A percentile compares a stretch with the other conserved stretches of the same genome.
Conservation (phyloP, 2,888 invertebrate species). For the Dryococelus australis region DNA sequence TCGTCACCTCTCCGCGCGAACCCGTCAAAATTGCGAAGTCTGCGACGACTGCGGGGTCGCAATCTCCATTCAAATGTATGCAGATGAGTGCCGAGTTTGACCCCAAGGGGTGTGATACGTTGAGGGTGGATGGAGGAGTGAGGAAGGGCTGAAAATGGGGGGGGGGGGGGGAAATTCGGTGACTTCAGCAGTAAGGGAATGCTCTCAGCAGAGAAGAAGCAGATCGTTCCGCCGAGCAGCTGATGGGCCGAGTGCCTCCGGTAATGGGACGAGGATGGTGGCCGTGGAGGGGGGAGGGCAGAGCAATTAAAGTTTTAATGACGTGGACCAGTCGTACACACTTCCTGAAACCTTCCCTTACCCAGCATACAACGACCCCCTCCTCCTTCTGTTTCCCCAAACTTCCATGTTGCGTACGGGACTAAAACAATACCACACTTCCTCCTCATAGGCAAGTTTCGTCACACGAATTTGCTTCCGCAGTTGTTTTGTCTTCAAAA, state of each 20-base stretch:
- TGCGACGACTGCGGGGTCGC: not conserved
- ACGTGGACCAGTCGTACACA: constrained; percentile 9
- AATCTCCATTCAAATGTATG: constrained; percentile 28
- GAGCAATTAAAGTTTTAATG: constrained; percentile 16
- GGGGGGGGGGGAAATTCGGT: not conserved
- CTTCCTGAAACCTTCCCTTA: not conserved
- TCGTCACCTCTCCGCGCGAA: not conserved
- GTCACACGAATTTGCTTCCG: no score
- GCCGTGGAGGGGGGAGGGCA: not conserved
- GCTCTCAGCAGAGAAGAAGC: not conserved
- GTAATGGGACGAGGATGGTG: not conserved
- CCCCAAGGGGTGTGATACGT: not conserved
- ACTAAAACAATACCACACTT: not conserved
- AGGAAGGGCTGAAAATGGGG: no score
- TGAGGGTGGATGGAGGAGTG: not conserved
- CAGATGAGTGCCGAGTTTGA: not conserved
- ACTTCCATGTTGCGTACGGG: not conserved
- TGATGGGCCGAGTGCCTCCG: not conserved
- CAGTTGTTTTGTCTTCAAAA: no score
- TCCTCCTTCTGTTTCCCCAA: not conserved
- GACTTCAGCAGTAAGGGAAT: not conserved
- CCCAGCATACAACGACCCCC: not conserved
- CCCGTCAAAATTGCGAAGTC: constrained; percentile 1
- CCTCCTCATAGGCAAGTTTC: no score
- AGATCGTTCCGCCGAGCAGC: not conserved